Evolutionary conservation across 2,113 vertebrate genomes (phyloP).

Genomic region (Cyprinodon brontotheroides): DNA sequence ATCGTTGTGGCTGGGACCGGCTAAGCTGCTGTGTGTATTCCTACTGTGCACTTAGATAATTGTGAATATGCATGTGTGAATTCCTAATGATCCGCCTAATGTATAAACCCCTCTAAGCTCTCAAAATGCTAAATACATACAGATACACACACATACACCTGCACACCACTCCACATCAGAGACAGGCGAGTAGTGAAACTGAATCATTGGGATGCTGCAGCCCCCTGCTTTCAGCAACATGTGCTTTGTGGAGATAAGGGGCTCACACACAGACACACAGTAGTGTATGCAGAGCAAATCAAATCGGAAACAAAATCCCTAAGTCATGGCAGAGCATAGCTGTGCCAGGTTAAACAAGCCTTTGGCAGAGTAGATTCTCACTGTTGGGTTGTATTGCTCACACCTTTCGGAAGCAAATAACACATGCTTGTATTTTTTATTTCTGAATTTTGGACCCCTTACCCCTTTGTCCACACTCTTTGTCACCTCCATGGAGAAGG

Average conservation of each 20-base stretch:
- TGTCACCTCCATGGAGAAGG: slow-evolving; percentile 98
- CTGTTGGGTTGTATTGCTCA: slow-evolving; percentile 46
- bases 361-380: slow-evolving; percentile 52
- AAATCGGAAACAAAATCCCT: slow-evolving; percentile 68
- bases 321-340: slow-evolving; percentile 55
- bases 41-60: slow-evolving; percentile 1
- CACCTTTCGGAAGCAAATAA: slow-evolving; percentile 22
- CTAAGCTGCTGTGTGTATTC: slow-evolving; percentile 6
- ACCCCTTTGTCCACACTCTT: slow-evolving; percentile 99
- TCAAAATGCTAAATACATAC: slow-evolving; percentile 37
- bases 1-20: neutral
- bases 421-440: slow-evolving; percentile 18
- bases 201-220: slow-evolving; percentile 57
- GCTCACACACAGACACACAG: slow-evolving; percentile 66
- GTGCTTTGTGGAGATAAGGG: slow-evolving; percentile 73
- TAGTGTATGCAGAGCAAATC: slow-evolving; percentile 60
- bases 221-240: slow-evolving; percentile 69
- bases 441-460: slow-evolving; percentile 49
- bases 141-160: slow-evolving; percentile 33
- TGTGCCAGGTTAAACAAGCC: slow-evolving; percentile 58
- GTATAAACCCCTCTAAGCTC: slow-evolving; percentile 39
- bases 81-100: slow-evolving; percentile 43
- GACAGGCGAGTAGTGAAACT: slow-evolving; percentile 52
- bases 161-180: slow-evolving; percentile 23
- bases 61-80: slow-evolving; percentile 24